These are phyloP conservation scores for Brachionus rubens DNA, from an alignment of 1,140 invertebrate species.

Conservation along the genomic window DNA sequence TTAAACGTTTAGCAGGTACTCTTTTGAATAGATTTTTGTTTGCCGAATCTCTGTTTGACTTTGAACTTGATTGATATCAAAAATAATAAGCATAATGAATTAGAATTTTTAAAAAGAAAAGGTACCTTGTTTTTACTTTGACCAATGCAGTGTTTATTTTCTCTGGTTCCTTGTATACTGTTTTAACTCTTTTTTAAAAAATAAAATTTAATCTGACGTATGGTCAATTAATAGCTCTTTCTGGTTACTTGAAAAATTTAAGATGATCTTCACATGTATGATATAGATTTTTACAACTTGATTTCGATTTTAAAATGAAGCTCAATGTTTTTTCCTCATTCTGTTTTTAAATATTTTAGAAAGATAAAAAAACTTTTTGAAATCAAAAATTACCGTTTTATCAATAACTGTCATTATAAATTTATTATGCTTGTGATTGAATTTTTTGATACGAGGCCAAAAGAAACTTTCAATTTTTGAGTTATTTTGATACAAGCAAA, in stretches of 20 bases:
- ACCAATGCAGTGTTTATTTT: constrained; percentile 23
- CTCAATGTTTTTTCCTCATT: background rate
- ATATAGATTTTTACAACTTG: constrained; percentile 15
- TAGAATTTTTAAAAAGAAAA: background rate
- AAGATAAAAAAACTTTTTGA: background rate
- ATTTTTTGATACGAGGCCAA: constrained; percentile 34
- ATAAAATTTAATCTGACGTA: background rate
- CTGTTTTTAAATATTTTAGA: background rate
- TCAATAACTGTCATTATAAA: constrained; percentile 26
- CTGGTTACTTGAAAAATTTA: constrained; percentile 44
- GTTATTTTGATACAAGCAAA: constrained; percentile 29
- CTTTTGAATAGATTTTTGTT: background rate
- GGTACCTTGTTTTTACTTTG: background rate
- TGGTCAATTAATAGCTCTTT: background rate
- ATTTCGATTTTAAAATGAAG: constrained; percentile 14
- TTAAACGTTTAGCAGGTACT: background rate
- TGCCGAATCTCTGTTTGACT: background rate
- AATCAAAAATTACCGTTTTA: constrained; percentile 19
- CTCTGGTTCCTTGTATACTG: constrained; percentile 10
- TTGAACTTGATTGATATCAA: background rate
- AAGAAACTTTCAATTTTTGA: constrained; percentile 8
- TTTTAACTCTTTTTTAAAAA: constrained; percentile 22
- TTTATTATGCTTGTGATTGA: constrained; percentile 32
- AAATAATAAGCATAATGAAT: background rate
- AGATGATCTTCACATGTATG: constrained; percentile 34